Conservation (phyloP, 2,113 vertebrate genomes). For the Athene noctua region DNA sequence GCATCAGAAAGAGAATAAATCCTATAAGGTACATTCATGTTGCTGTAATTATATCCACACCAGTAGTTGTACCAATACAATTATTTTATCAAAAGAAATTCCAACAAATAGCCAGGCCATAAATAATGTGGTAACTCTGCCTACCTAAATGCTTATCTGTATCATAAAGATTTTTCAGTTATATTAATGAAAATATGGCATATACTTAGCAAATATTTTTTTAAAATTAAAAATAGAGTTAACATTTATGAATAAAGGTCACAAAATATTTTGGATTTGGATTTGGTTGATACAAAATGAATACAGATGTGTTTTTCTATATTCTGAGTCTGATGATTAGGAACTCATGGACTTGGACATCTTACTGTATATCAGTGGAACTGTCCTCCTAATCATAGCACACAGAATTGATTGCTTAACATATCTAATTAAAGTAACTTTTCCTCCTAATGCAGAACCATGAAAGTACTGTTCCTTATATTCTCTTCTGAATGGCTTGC, state of each 20-base stretch:
- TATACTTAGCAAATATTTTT: not conserved
- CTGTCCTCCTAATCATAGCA: slow-evolving; percentile 4
- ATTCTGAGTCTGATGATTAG: not conserved
- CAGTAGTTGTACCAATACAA: not conserved
- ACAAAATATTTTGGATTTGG: not conserved
- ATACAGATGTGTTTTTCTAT: not conserved
- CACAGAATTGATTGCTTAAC: slow-evolving; percentile 31
- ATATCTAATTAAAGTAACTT: slow-evolving; percentile 42
- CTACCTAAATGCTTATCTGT: not conserved
- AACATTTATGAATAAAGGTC: not conserved
- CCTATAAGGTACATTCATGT: not conserved
- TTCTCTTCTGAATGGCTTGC: not conserved
- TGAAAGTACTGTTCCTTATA: not conserved
- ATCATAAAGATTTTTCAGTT: not conserved
- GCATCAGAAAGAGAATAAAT: not conserved
- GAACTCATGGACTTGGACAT: not conserved
- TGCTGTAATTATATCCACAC: not conserved
- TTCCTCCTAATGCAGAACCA: not conserved
- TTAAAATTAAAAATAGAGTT: not conserved
- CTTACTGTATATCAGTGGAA: not conserved
- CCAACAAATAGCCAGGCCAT: not conserved
- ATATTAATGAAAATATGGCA: not conserved
- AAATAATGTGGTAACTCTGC: not conserved
- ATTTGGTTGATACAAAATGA: not conserved
- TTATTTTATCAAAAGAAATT: not conserved